A percentile compares a stretch with the other conserved stretches of the same genome.
These are phyloP conservation scores for Noctilio leporinus DNA, from an alignment of 2,113 vertebrate genomes.

Conservation along the genomic window DNA sequence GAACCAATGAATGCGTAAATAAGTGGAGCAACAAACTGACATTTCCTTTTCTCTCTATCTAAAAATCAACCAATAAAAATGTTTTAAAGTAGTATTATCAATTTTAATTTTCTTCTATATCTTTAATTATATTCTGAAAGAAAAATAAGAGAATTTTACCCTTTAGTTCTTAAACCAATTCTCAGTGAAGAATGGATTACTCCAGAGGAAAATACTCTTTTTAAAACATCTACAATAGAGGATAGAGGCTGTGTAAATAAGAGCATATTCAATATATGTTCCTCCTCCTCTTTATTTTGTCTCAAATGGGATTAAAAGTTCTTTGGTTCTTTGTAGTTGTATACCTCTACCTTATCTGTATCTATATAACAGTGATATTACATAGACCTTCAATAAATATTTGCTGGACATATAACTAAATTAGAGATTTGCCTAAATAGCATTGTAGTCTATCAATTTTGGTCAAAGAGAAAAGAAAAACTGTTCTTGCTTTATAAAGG, in stretches of 20 bases:
- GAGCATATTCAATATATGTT: not conserved
- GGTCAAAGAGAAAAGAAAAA: not conserved
- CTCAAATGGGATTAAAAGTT: not conserved
- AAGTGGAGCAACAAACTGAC: too few relatives aligned
- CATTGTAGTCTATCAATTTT: not conserved
- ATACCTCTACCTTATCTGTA: not conserved
- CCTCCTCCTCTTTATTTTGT: not conserved
- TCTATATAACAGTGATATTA: not conserved
- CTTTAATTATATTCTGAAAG: not conserved
- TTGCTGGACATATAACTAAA: not conserved
- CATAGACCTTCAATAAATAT: not conserved
- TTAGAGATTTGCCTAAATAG: not conserved
- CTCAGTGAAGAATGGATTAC: not conserved
- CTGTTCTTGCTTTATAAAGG: not conserved
- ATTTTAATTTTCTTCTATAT: not conserved
- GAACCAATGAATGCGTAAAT: too few relatives aligned
- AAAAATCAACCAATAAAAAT: too few relatives aligned
- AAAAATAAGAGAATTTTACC: not conserved
- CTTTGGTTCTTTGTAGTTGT: not conserved
- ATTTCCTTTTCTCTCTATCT: too few relatives aligned
- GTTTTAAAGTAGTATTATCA: too few relatives aligned
- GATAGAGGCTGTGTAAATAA: not conserved
- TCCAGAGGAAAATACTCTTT: not conserved
- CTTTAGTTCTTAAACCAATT: slow-evolving; percentile 14
- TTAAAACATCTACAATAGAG: not conserved